These are phyloP conservation scores for Sesia bembeciformis DNA, from an alignment of 2,888 invertebrate genomes.

Conservation along the genomic window DNA sequence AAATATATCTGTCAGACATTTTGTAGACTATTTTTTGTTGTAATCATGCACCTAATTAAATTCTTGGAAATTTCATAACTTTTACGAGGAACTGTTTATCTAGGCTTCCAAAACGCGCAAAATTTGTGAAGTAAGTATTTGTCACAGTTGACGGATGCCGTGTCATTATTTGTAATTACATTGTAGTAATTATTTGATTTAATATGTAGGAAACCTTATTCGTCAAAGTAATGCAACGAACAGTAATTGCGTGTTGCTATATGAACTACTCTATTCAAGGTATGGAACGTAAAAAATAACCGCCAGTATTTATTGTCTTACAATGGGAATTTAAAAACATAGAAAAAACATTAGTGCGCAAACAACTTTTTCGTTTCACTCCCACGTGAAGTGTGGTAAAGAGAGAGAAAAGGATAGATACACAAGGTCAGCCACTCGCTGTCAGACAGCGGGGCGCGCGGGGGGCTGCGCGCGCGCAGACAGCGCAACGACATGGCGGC, in stretches of 20 bases:
- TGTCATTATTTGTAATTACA: too few relatives aligned
- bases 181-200: too few relatives aligned
- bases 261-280: slow-evolving; percentile 42
- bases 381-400: slow-evolving; percentile 21
- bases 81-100: too few relatives aligned
- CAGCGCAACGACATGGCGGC: slow-evolving; percentile 59
- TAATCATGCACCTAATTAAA: too few relatives aligned
- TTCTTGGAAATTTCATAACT: too few relatives aligned
- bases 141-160: too few relatives aligned
- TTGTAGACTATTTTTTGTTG: too few relatives aligned
- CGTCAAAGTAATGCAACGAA: background rate
- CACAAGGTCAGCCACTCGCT: slow-evolving; percentile 71
- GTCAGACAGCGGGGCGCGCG: slow-evolving; percentile 56
- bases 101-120: too few relatives aligned
- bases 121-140: too few relatives aligned
- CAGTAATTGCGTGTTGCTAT: slow-evolving; percentile 28
- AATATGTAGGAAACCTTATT: background rate
- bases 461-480: slow-evolving; percentile 50
- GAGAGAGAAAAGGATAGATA: slow-evolving; percentile 40
- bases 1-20: too few relatives aligned
- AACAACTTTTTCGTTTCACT: slow-evolving; percentile 50
- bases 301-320: slow-evolving; percentile 25
- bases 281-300: slow-evolving; percentile 17
- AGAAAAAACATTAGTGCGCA: slow-evolving; percentile 63
- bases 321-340: slow-evolving; percentile 60